Percentiles rank a stretch among this genome's conserved stretches.
phyloP scores from a whole-genome alignment of 2,888 invertebrate genomes.

The Chorisops tibialis region DNA sequence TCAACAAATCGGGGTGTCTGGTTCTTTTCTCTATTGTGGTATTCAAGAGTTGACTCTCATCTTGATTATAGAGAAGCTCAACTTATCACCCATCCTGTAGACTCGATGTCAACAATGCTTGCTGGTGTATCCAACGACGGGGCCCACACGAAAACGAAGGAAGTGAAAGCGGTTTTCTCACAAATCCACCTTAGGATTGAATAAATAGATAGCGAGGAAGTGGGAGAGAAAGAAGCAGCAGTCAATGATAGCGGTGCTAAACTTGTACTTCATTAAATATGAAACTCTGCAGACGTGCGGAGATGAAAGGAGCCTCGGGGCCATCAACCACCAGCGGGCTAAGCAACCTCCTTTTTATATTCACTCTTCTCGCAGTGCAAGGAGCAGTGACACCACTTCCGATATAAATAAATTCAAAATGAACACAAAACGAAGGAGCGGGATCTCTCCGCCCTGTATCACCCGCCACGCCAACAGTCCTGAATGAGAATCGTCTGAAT shows the following conservation, averaged over 20 bases:
- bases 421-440: too few relatives aligned
- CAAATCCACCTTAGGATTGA: slow-evolving; percentile 20
- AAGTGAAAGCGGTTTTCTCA: slow-evolving; percentile 8
- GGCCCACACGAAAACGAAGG: not conserved
- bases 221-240: slow-evolving; percentile 5
- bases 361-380: too few relatives aligned
- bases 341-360: too few relatives aligned
- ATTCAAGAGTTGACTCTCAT: slow-evolving; percentile 29
- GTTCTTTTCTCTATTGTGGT: slow-evolving; percentile 27
- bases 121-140: not conserved
- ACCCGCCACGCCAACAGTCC: not conserved
- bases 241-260: slow-evolving; percentile 14
- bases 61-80: slow-evolving; percentile 27
- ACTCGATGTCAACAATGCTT: slow-evolving; percentile 12
- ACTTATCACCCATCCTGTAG: slow-evolving; percentile 20
- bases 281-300: not conserved
- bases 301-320: not conserved
- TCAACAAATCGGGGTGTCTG: slow-evolving; percentile 13
- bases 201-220: slow-evolving; percentile 1
- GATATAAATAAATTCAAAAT: too few relatives aligned
- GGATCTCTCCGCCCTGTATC: too few relatives aligned
- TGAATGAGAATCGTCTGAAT: slow-evolving; percentile 6
- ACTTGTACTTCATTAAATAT: slow-evolving; percentile 18
- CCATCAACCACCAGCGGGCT: not conserved
- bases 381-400: too few relatives aligned